phyloP scores from a whole-genome alignment of 2,888 invertebrate species.

The Caprella mutica region DNA sequence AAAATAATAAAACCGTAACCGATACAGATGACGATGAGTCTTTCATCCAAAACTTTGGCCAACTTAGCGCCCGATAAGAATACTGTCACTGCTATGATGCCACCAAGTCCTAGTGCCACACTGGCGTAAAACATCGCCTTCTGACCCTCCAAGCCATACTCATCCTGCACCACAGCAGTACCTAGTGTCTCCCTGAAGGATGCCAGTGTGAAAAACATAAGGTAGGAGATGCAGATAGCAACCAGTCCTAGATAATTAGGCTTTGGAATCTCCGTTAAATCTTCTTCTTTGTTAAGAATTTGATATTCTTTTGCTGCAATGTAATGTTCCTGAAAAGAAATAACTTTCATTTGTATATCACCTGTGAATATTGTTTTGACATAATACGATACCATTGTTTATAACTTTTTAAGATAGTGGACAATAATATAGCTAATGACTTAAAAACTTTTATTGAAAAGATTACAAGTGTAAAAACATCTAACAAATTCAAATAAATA shows the following conservation, averaged over 20 bases:
- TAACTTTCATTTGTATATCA: no score
- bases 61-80: not conserved
- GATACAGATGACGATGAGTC: not conserved
- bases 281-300: not conserved
- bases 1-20: not conserved
- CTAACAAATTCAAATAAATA: no score
- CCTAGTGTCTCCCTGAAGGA: not conserved
- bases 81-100: not conserved
- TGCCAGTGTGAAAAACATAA: not conserved
- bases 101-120: not conserved
- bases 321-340: not conserved
- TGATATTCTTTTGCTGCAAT: not conserved
- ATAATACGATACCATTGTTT: no score
- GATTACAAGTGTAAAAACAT: no score
- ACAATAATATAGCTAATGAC: no score
- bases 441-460: no score
- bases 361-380: no score
- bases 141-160: not conserved
- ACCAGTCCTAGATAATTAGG: not conserved
- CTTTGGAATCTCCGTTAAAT: not conserved
- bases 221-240: not conserved
- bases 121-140: not conserved
- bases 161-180: not conserved
- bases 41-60: not conserved
- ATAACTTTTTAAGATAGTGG: no score